Conservation (phyloP, 2,888 invertebrate genomes). For the Nomada ferruginata region DNA sequence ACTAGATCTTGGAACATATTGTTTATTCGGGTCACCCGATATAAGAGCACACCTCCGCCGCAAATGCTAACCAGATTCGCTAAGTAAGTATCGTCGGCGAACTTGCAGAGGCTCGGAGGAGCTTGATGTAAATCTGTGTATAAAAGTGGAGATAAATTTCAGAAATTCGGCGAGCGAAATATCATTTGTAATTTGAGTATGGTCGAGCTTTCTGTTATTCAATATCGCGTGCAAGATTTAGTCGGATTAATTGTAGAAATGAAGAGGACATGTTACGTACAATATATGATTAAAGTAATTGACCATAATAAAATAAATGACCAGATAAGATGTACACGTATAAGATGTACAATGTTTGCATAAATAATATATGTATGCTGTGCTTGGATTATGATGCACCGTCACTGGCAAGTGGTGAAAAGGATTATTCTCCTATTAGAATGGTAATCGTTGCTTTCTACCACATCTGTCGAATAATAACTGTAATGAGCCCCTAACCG, state of each 20-base stretch:
- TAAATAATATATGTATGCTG: neutral
- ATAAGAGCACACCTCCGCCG: constrained; percentile 44
- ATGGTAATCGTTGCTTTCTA: constrained; percentile 13
- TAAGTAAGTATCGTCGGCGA: constrained; percentile 55
- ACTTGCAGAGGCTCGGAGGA: constrained; percentile 12
- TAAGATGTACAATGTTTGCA: neutral
- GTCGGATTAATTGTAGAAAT: neutral
- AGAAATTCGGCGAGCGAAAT: too few species aligned
- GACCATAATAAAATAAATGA: neutral
- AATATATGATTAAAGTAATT: neutral
- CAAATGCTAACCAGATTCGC: constrained; percentile 66
- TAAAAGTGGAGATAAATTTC: too few species aligned
- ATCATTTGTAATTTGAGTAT: too few species aligned
- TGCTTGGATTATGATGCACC: neutral
- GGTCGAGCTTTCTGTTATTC: too few species aligned
- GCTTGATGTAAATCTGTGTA: too few species aligned
- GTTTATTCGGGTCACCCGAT: constrained; percentile 56
- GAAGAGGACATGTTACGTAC: neutral
- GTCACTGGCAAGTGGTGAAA: neutral
- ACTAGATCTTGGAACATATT: constrained; percentile 8
- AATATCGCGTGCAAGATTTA: too few species aligned
- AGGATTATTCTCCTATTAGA: constrained; percentile 3
- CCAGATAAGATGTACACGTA: neutral
- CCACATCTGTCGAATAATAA: neutral
- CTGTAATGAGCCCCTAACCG: neutral